Percentiles rank a stretch among this genome's conserved stretches.
These are phyloP conservation scores for Auanema freiburgensis DNA, from an alignment of 2,888 invertebrate species.

Conservation along the genomic window DNA sequence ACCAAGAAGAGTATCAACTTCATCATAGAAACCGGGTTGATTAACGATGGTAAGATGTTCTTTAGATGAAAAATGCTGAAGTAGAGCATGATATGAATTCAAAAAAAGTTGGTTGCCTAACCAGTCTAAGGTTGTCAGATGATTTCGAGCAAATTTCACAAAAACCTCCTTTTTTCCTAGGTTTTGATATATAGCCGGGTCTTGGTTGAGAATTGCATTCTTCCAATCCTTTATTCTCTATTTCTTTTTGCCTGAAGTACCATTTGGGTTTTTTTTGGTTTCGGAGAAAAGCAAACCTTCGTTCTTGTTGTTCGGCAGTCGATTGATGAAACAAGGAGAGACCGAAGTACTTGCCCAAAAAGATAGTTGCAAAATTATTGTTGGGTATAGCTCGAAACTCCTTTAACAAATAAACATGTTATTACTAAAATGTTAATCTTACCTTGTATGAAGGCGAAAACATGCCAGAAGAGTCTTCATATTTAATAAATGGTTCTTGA, in stretches of 20 bases:
- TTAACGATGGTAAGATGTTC: conserved; percentile 15
- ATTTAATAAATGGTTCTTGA: conserved; percentile 4
- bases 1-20: conserved; percentile 12
- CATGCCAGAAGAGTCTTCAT: conserved; percentile 7
- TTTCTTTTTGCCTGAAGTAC: conserved; percentile 11
- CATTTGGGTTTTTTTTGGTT: not conserved
- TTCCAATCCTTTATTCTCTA: conserved; percentile 1
- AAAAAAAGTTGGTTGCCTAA: not conserved
- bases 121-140: conserved; percentile 8
- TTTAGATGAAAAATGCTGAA: conserved; percentile 20
- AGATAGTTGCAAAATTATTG: conserved; percentile 1
- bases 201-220: not conserved
- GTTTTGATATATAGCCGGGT: not conserved
- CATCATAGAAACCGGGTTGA: conserved; percentile 17
- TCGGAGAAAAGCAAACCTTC: conserved; percentile 2
- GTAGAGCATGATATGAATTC: not conserved
- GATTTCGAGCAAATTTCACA: conserved; percentile 16
- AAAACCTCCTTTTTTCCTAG: conserved; percentile 3
- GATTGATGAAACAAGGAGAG: conserved; percentile 11
- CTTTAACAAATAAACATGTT: not conserved
- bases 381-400: not conserved
- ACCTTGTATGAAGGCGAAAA: conserved; percentile 7
- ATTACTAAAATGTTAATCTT: not conserved
- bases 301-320: conserved; percentile 7
- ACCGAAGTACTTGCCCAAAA: conserved; percentile 11